phyloP scores from a whole-genome alignment of 2,888 invertebrate species.

The Trissoscelio sp. region DNA sequence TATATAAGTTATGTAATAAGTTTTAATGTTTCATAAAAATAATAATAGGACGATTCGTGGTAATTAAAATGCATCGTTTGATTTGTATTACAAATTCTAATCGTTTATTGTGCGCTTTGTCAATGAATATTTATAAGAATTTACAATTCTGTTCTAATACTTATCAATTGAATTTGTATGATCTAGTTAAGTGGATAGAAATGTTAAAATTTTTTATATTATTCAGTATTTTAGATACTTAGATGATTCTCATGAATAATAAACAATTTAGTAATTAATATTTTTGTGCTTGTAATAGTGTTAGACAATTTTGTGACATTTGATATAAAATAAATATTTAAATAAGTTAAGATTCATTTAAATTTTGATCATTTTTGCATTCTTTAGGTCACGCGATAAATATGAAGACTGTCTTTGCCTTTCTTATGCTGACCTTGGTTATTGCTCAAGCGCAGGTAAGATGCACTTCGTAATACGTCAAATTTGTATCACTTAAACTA shows the following conservation, averaged over 20 bases:
- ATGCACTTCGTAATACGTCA: constrained; percentile 35
- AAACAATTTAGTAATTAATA: too few species aligned
- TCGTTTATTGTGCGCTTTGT: background rate
- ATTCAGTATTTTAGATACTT: too few species aligned
- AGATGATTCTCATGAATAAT: too few species aligned
- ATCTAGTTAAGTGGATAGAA: background rate
- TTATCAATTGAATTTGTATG: background rate
- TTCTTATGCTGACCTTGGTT: constrained; percentile 72
- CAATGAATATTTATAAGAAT: background rate
- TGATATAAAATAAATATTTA: background rate
- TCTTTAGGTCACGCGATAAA: constrained; percentile 67
- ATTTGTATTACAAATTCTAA: constrained; percentile 21
- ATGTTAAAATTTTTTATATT: background rate
- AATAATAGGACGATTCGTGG: background rate
- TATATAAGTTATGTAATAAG: constrained; percentile 52
- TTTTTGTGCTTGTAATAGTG: background rate
- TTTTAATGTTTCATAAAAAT: constrained; percentile 25
- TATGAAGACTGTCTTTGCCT: constrained; percentile 72
- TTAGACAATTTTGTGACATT: background rate
- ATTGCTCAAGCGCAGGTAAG: constrained; percentile 73
- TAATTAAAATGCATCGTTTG: background rate
- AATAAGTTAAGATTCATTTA: background rate
- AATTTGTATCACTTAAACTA: constrained; percentile 8
- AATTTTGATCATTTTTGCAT: constrained; percentile 22
- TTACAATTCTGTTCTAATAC: background rate